These are phyloP conservation scores for Polypterus bichir DNA, from an alignment of 2,113 vertebrate genomes.

Conservation along the genomic window DNA sequence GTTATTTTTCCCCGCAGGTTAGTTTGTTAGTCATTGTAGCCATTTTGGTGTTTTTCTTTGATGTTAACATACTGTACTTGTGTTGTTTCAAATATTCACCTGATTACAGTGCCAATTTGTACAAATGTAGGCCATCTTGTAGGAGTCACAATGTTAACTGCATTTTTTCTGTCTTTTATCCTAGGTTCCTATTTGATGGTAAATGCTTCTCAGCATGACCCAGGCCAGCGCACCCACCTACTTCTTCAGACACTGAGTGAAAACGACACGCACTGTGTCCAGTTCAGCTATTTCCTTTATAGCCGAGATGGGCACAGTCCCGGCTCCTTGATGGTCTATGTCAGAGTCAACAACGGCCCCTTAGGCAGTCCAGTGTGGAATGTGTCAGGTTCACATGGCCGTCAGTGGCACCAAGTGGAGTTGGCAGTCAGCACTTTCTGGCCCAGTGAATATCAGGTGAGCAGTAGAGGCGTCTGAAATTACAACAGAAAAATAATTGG, in stretches of 20 bases:
- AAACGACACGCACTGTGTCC: conserved; percentile 93
- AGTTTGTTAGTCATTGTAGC: no score
- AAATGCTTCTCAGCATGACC: conserved; percentile 79
- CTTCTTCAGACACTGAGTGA: conserved; percentile 83
- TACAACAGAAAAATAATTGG: no score
- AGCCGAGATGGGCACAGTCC: conserved; percentile 84
- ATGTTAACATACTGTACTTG: no score
- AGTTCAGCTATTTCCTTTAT: conserved; percentile 95
- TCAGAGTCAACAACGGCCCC: conserved; percentile 74
- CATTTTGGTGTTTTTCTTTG: no score
- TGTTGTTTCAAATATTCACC: no score
- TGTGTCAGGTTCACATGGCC: conserved; percentile 65
- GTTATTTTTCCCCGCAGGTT: no score
- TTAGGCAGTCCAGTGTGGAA: conserved; percentile 84
- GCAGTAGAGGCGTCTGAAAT: background rate
- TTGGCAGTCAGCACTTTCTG: conserved; percentile 94
- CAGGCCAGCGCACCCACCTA: conserved; percentile 76
- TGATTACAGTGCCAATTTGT: no score
- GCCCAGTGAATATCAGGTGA: conserved; percentile 94
- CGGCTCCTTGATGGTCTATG: conserved; percentile 67
- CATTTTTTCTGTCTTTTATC: conserved; percentile 7
- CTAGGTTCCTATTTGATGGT: conserved; percentile 91
- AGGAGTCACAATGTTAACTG: no score
- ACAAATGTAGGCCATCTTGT: no score
- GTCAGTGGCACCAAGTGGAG: conserved; percentile 89